Evolutionary conservation across 2,888 invertebrate species (phyloP).

Genomic region (Nephrotoma flavescens): DNA sequence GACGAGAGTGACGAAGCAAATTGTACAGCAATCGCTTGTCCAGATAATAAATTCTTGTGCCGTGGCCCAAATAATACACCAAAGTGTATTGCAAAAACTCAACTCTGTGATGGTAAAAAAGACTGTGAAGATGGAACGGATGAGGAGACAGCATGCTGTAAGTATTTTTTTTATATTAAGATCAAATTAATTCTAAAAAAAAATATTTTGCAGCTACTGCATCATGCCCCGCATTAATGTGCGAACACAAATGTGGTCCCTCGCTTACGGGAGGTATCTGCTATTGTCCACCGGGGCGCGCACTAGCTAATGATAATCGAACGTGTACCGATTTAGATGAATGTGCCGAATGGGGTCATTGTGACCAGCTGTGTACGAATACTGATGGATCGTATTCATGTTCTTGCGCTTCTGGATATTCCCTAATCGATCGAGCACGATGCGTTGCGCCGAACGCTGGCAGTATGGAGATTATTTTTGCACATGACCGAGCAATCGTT

Average conservation of each 20-base stretch:
- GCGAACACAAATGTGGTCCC: slow-evolving; percentile 83
- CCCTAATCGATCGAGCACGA: slow-evolving; percentile 41
- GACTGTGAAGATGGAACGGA: slow-evolving; percentile 89
- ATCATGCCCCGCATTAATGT: slow-evolving; percentile 70
- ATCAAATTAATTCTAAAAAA: background rate
- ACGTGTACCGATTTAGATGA: slow-evolving; percentile 88
- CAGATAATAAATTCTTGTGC: slow-evolving; percentile 82
- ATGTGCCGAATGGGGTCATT: slow-evolving; percentile 82
- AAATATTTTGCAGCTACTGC: slow-evolving; percentile 46
- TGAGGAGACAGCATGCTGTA: slow-evolving; percentile 77
- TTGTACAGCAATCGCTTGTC: slow-evolving; percentile 76
- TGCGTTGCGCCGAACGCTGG: slow-evolving; percentile 47
- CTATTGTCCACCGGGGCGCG: slow-evolving; percentile 73
- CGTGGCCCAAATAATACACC: slow-evolving; percentile 56
- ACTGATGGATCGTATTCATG: slow-evolving; percentile 73
- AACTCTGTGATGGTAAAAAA: slow-evolving; percentile 77
- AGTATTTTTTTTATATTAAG: slow-evolving; percentile 31
- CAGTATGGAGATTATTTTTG: slow-evolving; percentile 47
- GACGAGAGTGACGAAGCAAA: slow-evolving; percentile 83
- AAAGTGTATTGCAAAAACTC: slow-evolving; percentile 75
- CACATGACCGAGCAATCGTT: slow-evolving; percentile 55
- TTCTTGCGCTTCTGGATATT: slow-evolving; percentile 67
- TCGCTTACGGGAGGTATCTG: slow-evolving; percentile 83
- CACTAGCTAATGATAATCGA: slow-evolving; percentile 66
- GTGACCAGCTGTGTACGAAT: slow-evolving; percentile 89